Evolutionary conservation across 2,113 vertebrate species (phyloP).

Genomic region (Manacus vitellinus): DNA sequence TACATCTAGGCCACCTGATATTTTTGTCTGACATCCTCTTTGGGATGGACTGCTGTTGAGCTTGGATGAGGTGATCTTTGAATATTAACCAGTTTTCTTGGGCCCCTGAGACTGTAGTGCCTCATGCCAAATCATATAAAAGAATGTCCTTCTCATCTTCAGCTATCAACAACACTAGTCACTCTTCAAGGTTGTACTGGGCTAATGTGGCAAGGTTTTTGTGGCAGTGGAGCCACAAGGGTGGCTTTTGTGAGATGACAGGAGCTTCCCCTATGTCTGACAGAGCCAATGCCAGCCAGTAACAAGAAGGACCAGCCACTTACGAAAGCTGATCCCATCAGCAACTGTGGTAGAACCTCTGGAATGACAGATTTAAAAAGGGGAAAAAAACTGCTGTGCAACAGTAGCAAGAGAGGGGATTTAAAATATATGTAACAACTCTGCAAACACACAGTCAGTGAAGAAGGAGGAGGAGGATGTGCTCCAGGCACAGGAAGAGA

Average conservation of each 20-base stretch:
- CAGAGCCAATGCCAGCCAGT: too few relatives aligned
- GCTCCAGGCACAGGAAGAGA: background rate
- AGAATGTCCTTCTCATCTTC: background rate
- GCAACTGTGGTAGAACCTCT: accelerated
- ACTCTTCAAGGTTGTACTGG: background rate
- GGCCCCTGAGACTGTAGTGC: background rate
- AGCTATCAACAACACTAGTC: background rate
- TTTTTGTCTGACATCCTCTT: background rate
- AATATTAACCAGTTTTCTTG: background rate
- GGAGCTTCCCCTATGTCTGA: too few relatives aligned
- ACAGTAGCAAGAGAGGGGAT: background rate
- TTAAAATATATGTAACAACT: background rate
- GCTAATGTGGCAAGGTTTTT: too few relatives aligned
- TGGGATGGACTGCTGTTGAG: background rate
- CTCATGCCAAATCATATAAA: background rate
- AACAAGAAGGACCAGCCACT: accelerated
- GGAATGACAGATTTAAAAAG: background rate
- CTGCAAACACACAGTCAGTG: background rate
- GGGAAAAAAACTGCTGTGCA: background rate
- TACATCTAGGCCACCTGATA: background rate
- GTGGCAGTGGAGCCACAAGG: too few relatives aligned
- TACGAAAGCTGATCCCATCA: background rate
- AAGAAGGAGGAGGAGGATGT: background rate
- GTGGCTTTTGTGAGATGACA: too few relatives aligned
- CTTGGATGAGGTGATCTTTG: background rate